These are phyloP conservation scores for Apotomis betuletana DNA, from an alignment of 2,888 invertebrate species.

Conservation along the genomic window DNA sequence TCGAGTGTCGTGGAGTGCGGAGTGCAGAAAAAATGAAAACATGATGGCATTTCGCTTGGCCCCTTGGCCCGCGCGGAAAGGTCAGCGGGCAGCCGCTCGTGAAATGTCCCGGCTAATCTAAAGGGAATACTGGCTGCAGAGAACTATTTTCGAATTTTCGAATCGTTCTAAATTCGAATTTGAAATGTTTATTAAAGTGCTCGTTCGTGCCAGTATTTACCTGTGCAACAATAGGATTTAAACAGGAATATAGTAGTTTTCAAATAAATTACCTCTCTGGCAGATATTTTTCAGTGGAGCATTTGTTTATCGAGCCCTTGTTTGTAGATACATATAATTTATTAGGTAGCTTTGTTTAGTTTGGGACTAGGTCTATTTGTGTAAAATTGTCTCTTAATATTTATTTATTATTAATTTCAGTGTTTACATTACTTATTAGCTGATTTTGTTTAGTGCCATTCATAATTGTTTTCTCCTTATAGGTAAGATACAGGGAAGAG, in stretches of 20 bases:
- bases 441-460: too few relatives aligned
- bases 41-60: constrained; percentile 77
- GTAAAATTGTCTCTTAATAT: too few relatives aligned
- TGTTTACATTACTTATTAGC: too few relatives aligned
- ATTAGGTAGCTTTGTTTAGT: too few relatives aligned
- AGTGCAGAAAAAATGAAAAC: constrained; percentile 73
- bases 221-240: neutral
- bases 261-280: too few relatives aligned
- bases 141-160: constrained; percentile 34
- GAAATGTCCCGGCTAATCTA: constrained; percentile 72
- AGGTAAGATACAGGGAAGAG: too few relatives aligned
- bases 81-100: constrained; percentile 77
- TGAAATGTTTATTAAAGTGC: constrained; percentile 23
- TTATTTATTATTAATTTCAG: too few relatives aligned
- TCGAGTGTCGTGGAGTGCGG: constrained; percentile 79
- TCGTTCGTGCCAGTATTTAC: constrained; percentile 14
- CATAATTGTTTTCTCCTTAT: too few relatives aligned
- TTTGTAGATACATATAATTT: too few relatives aligned
- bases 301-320: too few relatives aligned
- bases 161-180: constrained; percentile 33
- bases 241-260: neutral
- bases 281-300: too few relatives aligned
- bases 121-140: constrained; percentile 55
- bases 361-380: too few relatives aligned
- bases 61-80: constrained; percentile 73